phyloP scores from a whole-genome alignment of 2,888 invertebrate species.

The Erebia aethiops region DNA sequence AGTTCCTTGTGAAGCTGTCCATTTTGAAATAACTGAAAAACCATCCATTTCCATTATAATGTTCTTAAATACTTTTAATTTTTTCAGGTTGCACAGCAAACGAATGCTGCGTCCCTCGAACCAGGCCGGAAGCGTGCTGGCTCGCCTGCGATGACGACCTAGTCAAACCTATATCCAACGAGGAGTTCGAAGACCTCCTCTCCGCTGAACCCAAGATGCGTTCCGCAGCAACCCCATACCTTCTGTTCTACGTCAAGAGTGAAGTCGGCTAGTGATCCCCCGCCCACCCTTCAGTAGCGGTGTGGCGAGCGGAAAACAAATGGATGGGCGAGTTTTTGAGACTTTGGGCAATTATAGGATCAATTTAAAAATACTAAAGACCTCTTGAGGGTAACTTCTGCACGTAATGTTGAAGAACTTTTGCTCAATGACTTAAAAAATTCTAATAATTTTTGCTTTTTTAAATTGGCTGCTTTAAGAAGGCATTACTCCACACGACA shows the following conservation, averaged over 20 bases:
- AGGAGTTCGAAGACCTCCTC: conserved; percentile 90
- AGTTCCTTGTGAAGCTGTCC: too few relatives aligned
- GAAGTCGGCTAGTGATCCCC: conserved; percentile 69
- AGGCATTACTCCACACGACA: too few relatives aligned
- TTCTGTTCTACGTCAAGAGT: conserved; percentile 90
- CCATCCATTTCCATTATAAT: too few relatives aligned
- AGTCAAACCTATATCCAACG: conserved; percentile 89
- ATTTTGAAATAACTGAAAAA: too few relatives aligned
- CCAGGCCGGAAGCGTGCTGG: conserved; percentile 84
- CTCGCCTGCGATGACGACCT: conserved; percentile 95
- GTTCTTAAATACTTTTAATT: neutral
- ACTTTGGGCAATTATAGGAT: too few relatives aligned
- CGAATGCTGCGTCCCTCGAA: conserved; percentile 82
- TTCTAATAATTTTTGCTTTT: too few relatives aligned
- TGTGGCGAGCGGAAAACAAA: neutral
- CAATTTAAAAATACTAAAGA: too few relatives aligned
- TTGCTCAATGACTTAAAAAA: too few relatives aligned
- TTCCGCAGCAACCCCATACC: conserved; percentile 92
- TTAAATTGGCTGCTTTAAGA: too few relatives aligned
- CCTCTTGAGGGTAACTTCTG: too few relatives aligned
- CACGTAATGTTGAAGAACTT: too few relatives aligned
- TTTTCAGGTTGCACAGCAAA: conserved; percentile 67
- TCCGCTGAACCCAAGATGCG: conserved; percentile 87
- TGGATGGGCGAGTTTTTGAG: neutral
- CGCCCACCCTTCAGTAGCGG: neutral